Conservation (phyloP, 2,113 vertebrate genomes). For the Erpornis zantholeuca region DNA sequence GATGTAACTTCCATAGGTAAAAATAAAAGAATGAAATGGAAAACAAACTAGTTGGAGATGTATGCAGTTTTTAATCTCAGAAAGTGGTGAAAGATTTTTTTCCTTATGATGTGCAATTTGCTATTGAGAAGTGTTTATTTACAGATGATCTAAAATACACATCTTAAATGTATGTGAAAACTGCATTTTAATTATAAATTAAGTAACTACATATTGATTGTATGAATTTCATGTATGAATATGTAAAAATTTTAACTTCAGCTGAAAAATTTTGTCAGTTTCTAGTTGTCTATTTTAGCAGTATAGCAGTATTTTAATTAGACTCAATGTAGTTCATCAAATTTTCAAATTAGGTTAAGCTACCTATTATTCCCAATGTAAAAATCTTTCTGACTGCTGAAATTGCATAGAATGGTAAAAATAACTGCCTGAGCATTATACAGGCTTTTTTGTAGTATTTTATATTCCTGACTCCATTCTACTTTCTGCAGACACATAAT, state of each 20-base stretch:
- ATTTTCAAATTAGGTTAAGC: not conserved
- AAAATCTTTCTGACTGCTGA: not conserved
- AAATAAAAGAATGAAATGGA: not conserved
- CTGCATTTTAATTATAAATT: not conserved
- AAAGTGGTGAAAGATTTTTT: not conserved
- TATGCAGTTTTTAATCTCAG: not conserved
- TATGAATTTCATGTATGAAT: not conserved
- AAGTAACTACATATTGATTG: not conserved
- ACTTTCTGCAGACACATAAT: not conserved
- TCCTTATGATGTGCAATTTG: not conserved
- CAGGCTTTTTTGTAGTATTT: not conserved
- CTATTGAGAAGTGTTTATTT: not conserved
- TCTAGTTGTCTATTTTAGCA: not conserved
- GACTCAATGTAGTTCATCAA: not conserved
- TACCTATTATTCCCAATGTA: not conserved
- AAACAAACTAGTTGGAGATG: not conserved
- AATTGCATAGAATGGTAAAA: not conserved
- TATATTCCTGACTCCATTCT: not conserved
- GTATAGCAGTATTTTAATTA: not conserved
- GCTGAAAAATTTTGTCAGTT: not conserved
- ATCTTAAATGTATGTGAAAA: not conserved
- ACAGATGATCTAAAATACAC: not conserved
- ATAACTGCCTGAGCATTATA: not conserved
- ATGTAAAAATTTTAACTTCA: not conserved
- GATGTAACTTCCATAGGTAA: slow-evolving; percentile 90